These are phyloP conservation scores for Metopia argyrocephala DNA, from an alignment of 2,888 invertebrate genomes.

Conservation along the genomic window DNA sequence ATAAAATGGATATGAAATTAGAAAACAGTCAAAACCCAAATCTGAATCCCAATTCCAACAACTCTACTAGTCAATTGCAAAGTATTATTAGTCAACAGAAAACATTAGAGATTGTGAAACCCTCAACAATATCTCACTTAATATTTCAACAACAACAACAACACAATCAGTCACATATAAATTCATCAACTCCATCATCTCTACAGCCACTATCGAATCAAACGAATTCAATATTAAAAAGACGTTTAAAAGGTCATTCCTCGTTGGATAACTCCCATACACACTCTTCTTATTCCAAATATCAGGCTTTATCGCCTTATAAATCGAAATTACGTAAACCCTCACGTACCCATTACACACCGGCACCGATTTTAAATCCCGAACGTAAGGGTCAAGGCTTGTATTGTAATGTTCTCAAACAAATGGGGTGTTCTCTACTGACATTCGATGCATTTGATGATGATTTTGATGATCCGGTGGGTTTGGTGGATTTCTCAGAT, in stretches of 20 bases:
- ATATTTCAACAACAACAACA: conserved; percentile 78
- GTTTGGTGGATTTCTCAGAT: conserved; percentile 76
- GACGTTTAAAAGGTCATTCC: conserved; percentile 73
- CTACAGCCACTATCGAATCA: conserved; percentile 74
- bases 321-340: conserved; percentile 78
- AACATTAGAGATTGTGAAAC: conserved; percentile 57
- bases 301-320: conserved; percentile 74
- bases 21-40: conserved; percentile 34
- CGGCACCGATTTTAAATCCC: conserved; percentile 96
- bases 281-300: conserved; percentile 72
- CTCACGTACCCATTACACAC: conserved; percentile 85
- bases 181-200: conserved; percentile 62
- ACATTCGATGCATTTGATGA: conserved; percentile 76
- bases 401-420: conserved; percentile 78
- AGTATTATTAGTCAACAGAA: conserved; percentile 69
- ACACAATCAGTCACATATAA: conserved; percentile 73
- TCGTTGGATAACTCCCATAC: conserved; percentile 65
- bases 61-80: conserved; percentile 65
- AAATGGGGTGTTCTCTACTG: conserved; percentile 69
- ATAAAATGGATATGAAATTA: conserved; percentile 67
- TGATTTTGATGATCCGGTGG: conserved; percentile 76
- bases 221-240: conserved; percentile 77
- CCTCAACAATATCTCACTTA: conserved; percentile 78
- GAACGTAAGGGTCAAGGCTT: conserved; percentile 93
- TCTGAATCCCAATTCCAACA: conserved; percentile 48